These are phyloP conservation scores for Heliothis virescens DNA, from an alignment of 1,140 invertebrate species.

Conservation along the genomic window DNA sequence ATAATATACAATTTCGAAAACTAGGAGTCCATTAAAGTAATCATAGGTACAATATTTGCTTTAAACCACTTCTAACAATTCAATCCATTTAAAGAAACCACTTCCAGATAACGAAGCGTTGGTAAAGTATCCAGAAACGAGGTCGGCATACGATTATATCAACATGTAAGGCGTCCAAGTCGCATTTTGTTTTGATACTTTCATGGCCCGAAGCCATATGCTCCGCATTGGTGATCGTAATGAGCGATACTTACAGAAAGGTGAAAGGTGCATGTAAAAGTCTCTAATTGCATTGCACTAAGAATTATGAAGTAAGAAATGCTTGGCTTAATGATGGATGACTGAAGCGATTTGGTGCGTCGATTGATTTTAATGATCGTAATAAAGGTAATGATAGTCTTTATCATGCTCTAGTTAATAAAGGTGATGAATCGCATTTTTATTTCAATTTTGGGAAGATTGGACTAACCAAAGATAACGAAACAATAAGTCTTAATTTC, in stretches of 20 bases:
- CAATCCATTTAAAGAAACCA: constrained; percentile 45
- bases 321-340: constrained; percentile 14
- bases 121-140: constrained; percentile 37
- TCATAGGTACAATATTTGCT: constrained; percentile 9
- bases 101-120: constrained; percentile 49
- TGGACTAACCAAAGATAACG: neutral
- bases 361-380: constrained; percentile 26
- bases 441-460: neutral
- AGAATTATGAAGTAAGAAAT: constrained; percentile 41
- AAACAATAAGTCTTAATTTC: neutral
- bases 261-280: constrained; percentile 61
- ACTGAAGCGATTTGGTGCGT: constrained; percentile 17
- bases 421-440: constrained; percentile 27
- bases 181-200: constrained; percentile 62
- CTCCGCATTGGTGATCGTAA: constrained; percentile 56
- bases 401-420: constrained; percentile 27
- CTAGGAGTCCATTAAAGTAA: constrained; percentile 11
- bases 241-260: constrained; percentile 44
- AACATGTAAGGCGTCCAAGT: constrained; percentile 9
- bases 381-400: constrained; percentile 35
- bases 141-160: constrained; percentile 24
- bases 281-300: constrained; percentile 35
- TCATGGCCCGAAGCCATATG: constrained; percentile 60
- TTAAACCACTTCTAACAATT: constrained; percentile 30
- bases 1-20: neutral